Conservation (phyloP, 2,113 vertebrate species). For the Tonatia bakeri region DNA sequence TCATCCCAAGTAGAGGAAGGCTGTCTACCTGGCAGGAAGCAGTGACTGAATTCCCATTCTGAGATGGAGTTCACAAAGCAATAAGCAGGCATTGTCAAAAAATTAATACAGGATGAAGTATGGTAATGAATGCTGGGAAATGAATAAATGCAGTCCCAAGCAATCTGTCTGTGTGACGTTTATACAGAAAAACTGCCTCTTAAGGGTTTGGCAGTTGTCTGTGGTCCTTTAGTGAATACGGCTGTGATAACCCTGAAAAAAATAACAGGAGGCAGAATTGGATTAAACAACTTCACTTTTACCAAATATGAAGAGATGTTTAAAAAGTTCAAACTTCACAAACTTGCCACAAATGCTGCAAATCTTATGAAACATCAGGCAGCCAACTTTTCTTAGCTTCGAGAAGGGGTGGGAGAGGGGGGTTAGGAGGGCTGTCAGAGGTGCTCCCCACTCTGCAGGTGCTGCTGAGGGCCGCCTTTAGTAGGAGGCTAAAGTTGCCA, state of each 20-base stretch:
- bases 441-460: not conserved
- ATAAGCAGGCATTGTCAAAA: not conserved
- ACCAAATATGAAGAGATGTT: not conserved
- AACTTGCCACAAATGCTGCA: not conserved
- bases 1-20: not conserved
- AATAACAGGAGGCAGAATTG: not conserved
- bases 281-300: not conserved
- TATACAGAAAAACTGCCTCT: not conserved
- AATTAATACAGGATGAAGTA: not conserved
- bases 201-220: constrained; percentile 8
- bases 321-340: constrained; percentile 24
- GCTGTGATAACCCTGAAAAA: not conserved
- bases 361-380: not conserved
- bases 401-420: rapidly evolving
- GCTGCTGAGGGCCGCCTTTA: not conserved
- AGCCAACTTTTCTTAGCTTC: not conserved
- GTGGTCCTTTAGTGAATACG: not conserved
- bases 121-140: not conserved
- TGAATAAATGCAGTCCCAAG: not conserved
- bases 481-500: not conserved
- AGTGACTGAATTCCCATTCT: not conserved
- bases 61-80: not conserved
- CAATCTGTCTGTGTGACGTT: not conserved
- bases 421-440: not conserved
- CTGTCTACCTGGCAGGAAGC: not conserved